Conservation (phyloP, 2,888 invertebrate species). For the Dryadula phaetusa region DNA sequence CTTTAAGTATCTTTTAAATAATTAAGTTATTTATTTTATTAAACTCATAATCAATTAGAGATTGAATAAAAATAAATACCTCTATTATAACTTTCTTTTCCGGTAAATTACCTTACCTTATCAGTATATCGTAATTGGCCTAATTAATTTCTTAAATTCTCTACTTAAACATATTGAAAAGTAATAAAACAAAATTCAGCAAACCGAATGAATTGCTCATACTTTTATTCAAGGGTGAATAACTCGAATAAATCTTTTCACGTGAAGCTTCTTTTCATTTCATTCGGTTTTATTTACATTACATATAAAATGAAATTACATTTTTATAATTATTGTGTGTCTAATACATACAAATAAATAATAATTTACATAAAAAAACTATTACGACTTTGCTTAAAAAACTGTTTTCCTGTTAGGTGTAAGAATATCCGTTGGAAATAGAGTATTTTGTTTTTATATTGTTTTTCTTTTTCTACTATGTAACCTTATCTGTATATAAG, state of each 20-base stretch:
- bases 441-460: too few relatives aligned
- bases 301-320: slow-evolving; percentile 26
- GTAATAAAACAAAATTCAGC: slow-evolving; percentile 28
- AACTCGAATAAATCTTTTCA: slow-evolving; percentile 37
- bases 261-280: slow-evolving; percentile 38
- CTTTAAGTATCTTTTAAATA: too few relatives aligned
- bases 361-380: too few relatives aligned
- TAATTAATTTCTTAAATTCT: neutral
- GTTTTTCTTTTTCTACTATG: too few relatives aligned
- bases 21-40: too few relatives aligned
- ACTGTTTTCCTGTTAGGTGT: too few relatives aligned
- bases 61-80: neutral
- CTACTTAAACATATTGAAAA: slow-evolving; percentile 7
- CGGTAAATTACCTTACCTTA: neutral
- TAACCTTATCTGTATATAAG: too few relatives aligned
- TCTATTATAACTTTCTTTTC: neutral
- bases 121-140: neutral
- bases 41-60: neutral
- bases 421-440: too few relatives aligned
- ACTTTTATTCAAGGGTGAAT: slow-evolving; percentile 37
- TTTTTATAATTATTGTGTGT: slow-evolving; percentile 34
- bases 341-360: too few relatives aligned
- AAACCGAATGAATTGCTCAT: slow-evolving; percentile 36
- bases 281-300: slow-evolving; percentile 41
- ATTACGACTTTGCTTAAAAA: too few relatives aligned